These are phyloP conservation scores for Entomobrya proxima DNA, from an alignment of 2,888 invertebrate genomes.

Conservation along the genomic window DNA sequence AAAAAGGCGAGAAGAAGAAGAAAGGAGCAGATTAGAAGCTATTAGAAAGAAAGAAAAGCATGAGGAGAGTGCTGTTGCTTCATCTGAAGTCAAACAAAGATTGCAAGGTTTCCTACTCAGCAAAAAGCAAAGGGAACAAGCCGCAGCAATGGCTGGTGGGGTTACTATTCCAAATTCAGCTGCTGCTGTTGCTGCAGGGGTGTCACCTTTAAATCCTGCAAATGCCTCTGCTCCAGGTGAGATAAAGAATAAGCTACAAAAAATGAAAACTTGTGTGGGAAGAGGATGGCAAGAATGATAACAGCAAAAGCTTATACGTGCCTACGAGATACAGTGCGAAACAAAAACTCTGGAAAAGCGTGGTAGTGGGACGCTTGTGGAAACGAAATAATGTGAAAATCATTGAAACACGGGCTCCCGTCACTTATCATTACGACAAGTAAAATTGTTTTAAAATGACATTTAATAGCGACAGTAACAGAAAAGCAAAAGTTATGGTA, in stretches of 20 bases:
- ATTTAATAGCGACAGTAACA: not conserved
- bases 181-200: constrained; percentile 26
- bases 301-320: not conserved
- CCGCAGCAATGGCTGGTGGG: constrained; percentile 80
- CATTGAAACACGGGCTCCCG: not conserved
- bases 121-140: constrained; percentile 86
- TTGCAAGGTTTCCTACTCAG: constrained; percentile 89
- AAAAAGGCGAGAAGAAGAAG: constrained; percentile 78
- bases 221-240: constrained; percentile 48
- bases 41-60: constrained; percentile 95
- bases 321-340: not conserved
- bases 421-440: not conserved
- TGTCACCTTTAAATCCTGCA: constrained; percentile 38
- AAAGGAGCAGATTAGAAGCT: constrained; percentile 87
- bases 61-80: constrained; percentile 97
- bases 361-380: not conserved
- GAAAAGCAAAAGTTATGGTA: too few relatives aligned
- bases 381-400: not conserved
- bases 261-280: not conserved
- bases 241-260: not conserved
- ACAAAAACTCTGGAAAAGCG: not conserved
- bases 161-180: constrained; percentile 22
- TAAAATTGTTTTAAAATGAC: not conserved
- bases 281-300: not conserved
- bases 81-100: constrained; percentile 96